Evolutionary conservation across 1,140 invertebrate genomes (phyloP), one percentile per base, ranked within the genome.

Genomic region (Oryctes rhinoceros): DNA sequence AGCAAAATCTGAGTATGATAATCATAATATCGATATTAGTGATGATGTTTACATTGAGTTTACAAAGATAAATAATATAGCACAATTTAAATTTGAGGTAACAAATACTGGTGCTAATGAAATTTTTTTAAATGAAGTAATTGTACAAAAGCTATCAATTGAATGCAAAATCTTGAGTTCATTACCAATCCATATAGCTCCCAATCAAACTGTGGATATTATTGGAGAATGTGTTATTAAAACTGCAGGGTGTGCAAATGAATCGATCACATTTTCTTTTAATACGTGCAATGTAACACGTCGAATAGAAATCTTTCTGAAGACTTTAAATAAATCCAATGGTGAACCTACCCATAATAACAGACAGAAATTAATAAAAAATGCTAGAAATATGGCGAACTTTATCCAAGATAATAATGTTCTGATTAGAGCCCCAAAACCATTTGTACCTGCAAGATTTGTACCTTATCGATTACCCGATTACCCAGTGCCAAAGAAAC

Each of bases 401-500:
- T 76, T 76, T 76, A 71, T 35, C 7, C 39, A 49, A 44, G 37
- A 76, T 10, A 15, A 47, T 44, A n/a, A 24, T 18, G 39, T n/a
- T 11, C 3, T 47, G n/a, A 87, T 93, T 62, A 92, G 90, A 71
- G 92, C 94, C 0, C 86, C 94, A 44, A 89, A 86, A 78, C 88
- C 89, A 7, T 84, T 84, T n/a, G 91, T 89, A 84, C 86, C 89
- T 35, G 86, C 90, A 67, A 83, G 90, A 35, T 94, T 93, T 86
- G 83, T 91, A 37, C 83, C 89, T n/a, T 82, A 89, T 0, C 88
- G 87, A 80, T 84, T 91, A 35, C 89, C 88, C 0, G 76, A 84
- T 7, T 94, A 90, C 84, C 86, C 88, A 48, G 88, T 94, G 30
- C 93, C 94, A 3, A 86, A 90, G 15, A 89, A 88, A 75, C 85